Evolutionary conservation across 2,888 invertebrate species (phyloP).

Genomic region (Trissolcus japonicus): DNA sequence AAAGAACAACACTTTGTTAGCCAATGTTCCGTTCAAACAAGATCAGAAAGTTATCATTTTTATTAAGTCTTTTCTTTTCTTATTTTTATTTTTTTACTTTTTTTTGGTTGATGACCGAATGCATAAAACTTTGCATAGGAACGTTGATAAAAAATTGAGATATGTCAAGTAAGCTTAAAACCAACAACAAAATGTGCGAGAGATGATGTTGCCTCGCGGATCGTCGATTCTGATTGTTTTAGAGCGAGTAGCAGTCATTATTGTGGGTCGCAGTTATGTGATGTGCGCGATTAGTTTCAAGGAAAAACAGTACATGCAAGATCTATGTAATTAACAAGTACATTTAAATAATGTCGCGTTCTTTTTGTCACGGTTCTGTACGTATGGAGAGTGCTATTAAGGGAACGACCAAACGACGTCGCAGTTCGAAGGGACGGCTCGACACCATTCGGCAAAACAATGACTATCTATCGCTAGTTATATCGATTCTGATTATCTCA

Average conservation of each 20-base stretch:
- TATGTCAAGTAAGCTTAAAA: conserved; percentile 49
- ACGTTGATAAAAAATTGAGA: no score
- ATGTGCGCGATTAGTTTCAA: conserved; percentile 50
- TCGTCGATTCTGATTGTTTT: conserved; percentile 33
- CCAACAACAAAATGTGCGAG: conserved; percentile 49
- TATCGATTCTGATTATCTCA: no score
- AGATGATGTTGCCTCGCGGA: conserved; percentile 46
- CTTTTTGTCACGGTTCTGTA: conserved; percentile 45
- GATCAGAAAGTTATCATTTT: conserved; percentile 1
- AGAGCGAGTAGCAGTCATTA: conserved; percentile 49
- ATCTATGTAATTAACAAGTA: conserved; percentile 42
- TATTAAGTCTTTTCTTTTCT: background rate
- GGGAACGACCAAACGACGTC: conserved; percentile 9
- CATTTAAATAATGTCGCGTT: conserved; percentile 34
- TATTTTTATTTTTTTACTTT: background rate
- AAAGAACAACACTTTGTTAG: conserved; percentile 70
- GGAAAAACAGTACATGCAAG: conserved; percentile 53
- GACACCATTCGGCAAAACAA: no score
- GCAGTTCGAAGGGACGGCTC: no score
- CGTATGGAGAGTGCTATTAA: conserved; percentile 3
- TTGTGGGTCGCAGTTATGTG: conserved; percentile 52
- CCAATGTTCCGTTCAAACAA: conserved; percentile 37
- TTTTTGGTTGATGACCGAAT: no score
- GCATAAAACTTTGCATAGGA: no score
- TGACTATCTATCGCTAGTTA: no score